Conservation (phyloP, 2,797 vertebrate species). For the Todus mexicanus region DNA sequence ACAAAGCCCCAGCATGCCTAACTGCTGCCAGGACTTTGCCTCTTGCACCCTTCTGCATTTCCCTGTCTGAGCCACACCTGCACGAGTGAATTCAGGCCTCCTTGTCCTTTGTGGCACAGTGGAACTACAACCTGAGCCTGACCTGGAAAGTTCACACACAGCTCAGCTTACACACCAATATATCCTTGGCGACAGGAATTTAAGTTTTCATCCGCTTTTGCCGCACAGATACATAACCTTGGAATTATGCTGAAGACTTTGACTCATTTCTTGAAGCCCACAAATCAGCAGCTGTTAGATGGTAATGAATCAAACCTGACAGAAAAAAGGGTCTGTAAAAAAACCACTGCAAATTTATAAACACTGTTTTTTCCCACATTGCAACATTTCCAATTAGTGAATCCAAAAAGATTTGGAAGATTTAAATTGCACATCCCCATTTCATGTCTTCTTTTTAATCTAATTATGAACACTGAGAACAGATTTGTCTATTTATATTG, state of each 20-base stretch:
- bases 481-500: background rate
- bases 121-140: background rate
- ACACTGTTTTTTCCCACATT: background rate
- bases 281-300: background rate
- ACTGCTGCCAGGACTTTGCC: background rate
- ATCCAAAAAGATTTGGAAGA: background rate
- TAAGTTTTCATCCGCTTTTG: background rate
- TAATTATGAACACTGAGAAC: background rate
- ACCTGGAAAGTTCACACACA: background rate
- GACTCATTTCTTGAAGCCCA: background rate
- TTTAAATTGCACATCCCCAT: background rate
- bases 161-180: background rate
- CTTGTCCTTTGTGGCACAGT: fast-evolving
- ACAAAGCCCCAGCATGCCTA: background rate
- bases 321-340: background rate
- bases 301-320: background rate
- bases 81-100: background rate
- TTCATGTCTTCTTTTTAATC: background rate
- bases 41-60: background rate
- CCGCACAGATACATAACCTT: background rate
- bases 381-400: background rate
- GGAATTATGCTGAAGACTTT: background rate
- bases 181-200: background rate
- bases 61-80: background rate
- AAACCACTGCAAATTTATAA: background rate